phyloP scores from a whole-genome alignment of 1,140 invertebrate species.

The Ceratitis capitata region DNA sequence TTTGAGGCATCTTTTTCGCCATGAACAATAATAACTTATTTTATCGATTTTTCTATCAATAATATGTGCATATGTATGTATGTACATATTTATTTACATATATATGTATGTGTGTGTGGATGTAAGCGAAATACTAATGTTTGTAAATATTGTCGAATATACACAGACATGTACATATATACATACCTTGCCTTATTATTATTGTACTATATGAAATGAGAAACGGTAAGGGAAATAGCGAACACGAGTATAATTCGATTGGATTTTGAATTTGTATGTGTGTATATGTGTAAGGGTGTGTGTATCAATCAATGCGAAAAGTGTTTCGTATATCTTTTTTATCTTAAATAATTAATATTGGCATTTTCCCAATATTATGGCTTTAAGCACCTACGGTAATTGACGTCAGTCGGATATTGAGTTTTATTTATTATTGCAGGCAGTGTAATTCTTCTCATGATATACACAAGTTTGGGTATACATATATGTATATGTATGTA shows the following conservation, averaged over 20 bases:
- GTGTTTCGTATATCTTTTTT: conserved; percentile 2
- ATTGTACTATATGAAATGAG: neutral
- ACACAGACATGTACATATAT: neutral
- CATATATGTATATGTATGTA: neutral
- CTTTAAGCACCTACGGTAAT: neutral
- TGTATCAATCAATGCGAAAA: neutral
- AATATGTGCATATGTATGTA: neutral
- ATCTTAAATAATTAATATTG: conserved; percentile 34
- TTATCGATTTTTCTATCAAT: conserved; percentile 22
- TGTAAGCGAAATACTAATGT: neutral
- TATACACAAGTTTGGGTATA: neutral
- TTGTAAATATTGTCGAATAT: too few species aligned
- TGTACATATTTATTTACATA: neutral
- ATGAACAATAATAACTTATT: neutral
- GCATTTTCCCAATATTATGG: conserved; percentile 29
- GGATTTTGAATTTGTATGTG: neutral
- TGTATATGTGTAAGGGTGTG: neutral
- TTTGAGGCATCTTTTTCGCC: neutral
- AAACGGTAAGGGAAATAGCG: neutral
- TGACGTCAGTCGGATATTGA: conserved; percentile 16
- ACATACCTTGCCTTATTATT: neutral
- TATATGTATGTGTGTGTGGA: neutral
- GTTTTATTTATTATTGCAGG: conserved; percentile 3
- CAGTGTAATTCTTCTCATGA: neutral
- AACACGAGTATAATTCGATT: neutral